A percentile compares a stretch with the other conserved stretches of the same genome.
phyloP scores from a whole-genome alignment of 2,113 vertebrate species.

The Anser brachyrhynchus region DNA sequence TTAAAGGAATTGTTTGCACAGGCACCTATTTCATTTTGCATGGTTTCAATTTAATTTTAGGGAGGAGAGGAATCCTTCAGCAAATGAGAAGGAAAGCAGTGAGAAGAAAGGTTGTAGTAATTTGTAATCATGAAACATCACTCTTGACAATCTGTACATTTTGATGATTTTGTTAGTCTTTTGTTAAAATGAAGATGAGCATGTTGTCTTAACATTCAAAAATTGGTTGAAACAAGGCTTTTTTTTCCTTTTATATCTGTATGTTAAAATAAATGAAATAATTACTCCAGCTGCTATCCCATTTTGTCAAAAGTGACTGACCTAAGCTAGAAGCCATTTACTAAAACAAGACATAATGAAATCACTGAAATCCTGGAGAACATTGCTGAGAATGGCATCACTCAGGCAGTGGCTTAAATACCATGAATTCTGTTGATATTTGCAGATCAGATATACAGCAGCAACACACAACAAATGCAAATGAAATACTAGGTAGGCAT shows the following conservation, averaged over 20 bases:
- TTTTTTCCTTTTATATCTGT: background rate
- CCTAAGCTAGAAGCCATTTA: conserved; percentile 9
- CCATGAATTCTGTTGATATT: background rate
- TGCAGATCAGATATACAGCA: background rate
- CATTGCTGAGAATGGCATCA: background rate
- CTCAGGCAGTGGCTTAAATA: background rate
- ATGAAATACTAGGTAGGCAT: background rate
- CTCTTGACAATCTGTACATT: background rate
- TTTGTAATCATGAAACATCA: background rate
- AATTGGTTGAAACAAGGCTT: background rate
- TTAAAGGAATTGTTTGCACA: background rate
- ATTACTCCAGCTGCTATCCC: background rate
- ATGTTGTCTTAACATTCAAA: background rate
- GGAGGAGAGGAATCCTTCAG: background rate
- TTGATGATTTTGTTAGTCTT: background rate
- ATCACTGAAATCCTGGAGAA: conserved; percentile 7
- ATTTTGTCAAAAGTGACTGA: background rate
- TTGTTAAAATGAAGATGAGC: background rate
- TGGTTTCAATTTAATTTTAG: background rate
- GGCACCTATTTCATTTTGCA: background rate
- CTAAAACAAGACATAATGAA: conserved; percentile 16
- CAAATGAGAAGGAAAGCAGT: background rate
- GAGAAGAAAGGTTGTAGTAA: background rate
- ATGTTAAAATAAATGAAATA: background rate
- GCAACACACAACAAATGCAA: background rate